Conservation (phyloP, 2,888 invertebrate species). For the Vesta saturnalis region DNA sequence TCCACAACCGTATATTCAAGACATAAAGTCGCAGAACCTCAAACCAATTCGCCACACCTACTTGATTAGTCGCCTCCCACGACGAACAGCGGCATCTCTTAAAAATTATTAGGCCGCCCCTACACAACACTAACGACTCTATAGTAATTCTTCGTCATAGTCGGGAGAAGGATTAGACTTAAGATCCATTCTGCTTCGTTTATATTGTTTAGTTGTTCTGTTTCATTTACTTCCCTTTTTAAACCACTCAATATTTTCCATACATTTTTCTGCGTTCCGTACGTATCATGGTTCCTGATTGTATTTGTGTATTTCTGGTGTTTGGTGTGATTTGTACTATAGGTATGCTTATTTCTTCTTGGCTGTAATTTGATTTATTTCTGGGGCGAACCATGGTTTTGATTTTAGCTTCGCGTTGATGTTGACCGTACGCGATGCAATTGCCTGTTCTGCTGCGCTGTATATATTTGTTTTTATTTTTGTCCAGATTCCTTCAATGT, state of each 20-base stretch:
- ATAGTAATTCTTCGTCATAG: too few species aligned
- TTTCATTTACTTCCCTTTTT: not conserved
- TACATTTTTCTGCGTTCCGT: not conserved
- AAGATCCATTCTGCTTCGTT: not conserved
- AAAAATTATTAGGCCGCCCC: too few species aligned
- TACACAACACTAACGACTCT: too few species aligned
- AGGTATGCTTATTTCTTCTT: not conserved
- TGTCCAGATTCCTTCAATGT: too few species aligned
- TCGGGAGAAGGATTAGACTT: too few species aligned
- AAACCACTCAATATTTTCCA: not conserved
- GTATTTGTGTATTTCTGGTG: not conserved
- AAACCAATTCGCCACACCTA: too few species aligned
- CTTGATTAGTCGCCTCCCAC: too few species aligned
- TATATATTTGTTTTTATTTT: too few species aligned
- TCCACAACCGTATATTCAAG: too few species aligned
- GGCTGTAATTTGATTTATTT: not conserved
- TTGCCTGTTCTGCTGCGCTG: too few species aligned
- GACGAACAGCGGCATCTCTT: too few species aligned
- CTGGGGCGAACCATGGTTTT: slow-evolving; percentile 7
- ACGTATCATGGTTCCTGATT: not conserved
- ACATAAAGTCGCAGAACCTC: too few species aligned
- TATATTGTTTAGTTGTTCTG: not conserved
- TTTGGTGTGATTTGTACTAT: not conserved
- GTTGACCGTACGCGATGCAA: not conserved
- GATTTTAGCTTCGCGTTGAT: slow-evolving; percentile 1